These are phyloP conservation scores for Microctonus aethiopoides DNA, from an alignment of 2,888 invertebrate species.

Conservation along the genomic window DNA sequence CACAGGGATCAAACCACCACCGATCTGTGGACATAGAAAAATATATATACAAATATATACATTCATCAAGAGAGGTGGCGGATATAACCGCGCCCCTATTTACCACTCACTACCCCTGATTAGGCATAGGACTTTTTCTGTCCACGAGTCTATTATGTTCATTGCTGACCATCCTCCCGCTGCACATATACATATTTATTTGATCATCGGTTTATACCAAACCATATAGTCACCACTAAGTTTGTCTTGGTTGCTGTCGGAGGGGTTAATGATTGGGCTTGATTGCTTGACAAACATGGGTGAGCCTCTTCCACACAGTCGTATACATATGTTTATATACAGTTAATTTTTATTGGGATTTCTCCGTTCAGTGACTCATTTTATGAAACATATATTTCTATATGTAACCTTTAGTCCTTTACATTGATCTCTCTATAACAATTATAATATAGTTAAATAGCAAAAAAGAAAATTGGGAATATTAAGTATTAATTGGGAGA, in stretches of 20 bases:
- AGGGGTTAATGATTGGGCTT: constrained; percentile 66
- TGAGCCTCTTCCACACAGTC: constrained; percentile 51
- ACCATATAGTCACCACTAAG: background rate
- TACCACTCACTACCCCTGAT: constrained; percentile 68
- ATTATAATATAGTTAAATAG: too few relatives aligned
- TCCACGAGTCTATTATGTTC: constrained; percentile 55
- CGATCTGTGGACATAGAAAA: background rate
- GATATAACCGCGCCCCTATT: constrained; percentile 65
- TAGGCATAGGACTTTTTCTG: constrained; percentile 54
- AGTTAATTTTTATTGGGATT: constrained; percentile 20
- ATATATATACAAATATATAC: background rate
- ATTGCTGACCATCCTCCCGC: background rate
- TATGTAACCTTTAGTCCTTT: background rate
- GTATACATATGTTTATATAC: background rate
- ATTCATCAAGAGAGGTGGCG: constrained; percentile 5
- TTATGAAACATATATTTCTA: background rate
- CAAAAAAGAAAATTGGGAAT: background rate
- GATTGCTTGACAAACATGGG: constrained; percentile 67
- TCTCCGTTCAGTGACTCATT: constrained; percentile 19
- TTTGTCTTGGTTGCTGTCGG: constrained; percentile 33
- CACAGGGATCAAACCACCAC: background rate
- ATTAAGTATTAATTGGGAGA: too few relatives aligned
- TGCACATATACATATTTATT: background rate
- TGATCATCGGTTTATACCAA: constrained; percentile 25
- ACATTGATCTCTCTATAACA: background rate